These are phyloP conservation scores for Brachionus paranguensis DNA, from an alignment of 1,140 invertebrate genomes.

Conservation along the genomic window DNA sequence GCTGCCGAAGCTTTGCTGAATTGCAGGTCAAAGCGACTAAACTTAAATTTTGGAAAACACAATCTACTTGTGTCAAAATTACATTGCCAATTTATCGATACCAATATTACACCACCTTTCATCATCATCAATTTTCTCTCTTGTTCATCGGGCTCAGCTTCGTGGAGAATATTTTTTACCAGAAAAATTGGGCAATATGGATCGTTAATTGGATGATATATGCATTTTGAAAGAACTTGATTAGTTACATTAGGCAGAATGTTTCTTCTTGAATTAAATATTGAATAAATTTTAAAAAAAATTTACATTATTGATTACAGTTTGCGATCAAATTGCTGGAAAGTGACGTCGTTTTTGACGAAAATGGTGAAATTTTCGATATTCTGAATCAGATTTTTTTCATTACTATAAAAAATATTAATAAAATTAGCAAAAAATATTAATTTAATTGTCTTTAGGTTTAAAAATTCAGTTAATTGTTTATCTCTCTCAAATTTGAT, in stretches of 20 bases:
- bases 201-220: conserved; percentile 42
- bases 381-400: conserved; percentile 37
- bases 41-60: conserved; percentile 53
- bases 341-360: conserved; percentile 41
- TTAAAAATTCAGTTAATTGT: not conserved
- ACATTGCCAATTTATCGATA: conserved; percentile 59
- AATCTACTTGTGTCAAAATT: conserved; percentile 56
- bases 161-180: conserved; percentile 54
- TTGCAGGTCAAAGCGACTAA: conserved; percentile 55
- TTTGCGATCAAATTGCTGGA: conserved; percentile 38
- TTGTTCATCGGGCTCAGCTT: conserved; percentile 52
- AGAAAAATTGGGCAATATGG: conserved; percentile 58
- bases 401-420: not conserved
- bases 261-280: not conserved
- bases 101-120: conserved; percentile 57
- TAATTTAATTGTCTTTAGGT: not conserved
- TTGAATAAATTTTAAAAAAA: not conserved
- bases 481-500: too few species aligned
- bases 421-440: not conserved
- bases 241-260: not conserved
- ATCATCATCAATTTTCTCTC: conserved; percentile 33
- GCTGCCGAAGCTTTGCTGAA: conserved; percentile 47
- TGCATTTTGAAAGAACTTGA: not conserved
- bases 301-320: not conserved
- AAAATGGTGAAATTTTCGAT: conserved; percentile 41